Conservation (phyloP, 2,888 invertebrate species). For the Thymelicus acteon region DNA sequence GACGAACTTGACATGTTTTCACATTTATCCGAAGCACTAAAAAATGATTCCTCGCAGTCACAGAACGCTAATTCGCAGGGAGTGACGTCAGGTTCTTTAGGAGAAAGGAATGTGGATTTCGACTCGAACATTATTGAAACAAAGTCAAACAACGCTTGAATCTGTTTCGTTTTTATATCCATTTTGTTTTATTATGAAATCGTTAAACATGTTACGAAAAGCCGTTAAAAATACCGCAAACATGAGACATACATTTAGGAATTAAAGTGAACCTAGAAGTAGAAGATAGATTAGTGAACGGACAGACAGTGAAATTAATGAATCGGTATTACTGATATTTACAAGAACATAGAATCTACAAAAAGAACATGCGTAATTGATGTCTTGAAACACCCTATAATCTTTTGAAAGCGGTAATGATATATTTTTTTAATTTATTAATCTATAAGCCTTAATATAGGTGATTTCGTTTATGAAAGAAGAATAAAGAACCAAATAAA, state of each 20-base stretch:
- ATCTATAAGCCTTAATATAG: neutral
- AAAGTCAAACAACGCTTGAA: too few species aligned
- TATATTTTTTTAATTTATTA: too few species aligned
- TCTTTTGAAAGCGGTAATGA: conserved; percentile 4
- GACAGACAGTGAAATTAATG: neutral
- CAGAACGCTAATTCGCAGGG: too few species aligned
- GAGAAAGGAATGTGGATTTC: too few species aligned
- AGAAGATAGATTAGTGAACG: neutral
- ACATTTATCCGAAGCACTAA: too few species aligned
- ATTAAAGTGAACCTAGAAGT: neutral
- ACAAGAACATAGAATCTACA: conserved; percentile 1
- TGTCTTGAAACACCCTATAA: conserved; percentile 23
- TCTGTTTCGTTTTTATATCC: too few species aligned
- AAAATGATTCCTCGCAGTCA: too few species aligned
- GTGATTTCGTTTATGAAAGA: neutral
- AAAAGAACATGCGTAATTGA: conserved; percentile 3
- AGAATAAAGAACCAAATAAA: neutral
- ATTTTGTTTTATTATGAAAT: too few species aligned
- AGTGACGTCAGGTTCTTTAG: too few species aligned
- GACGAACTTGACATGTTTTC: too few species aligned
- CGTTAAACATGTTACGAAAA: too few species aligned
- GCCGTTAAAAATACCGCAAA: neutral
- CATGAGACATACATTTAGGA: neutral
- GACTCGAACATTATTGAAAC: too few species aligned
- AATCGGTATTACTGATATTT: neutral